Percentiles rank a stretch among this genome's conserved stretches.
Conservation (phyloP, 2,797 vertebrate genomes). For the Crax fasciolata region DNA sequence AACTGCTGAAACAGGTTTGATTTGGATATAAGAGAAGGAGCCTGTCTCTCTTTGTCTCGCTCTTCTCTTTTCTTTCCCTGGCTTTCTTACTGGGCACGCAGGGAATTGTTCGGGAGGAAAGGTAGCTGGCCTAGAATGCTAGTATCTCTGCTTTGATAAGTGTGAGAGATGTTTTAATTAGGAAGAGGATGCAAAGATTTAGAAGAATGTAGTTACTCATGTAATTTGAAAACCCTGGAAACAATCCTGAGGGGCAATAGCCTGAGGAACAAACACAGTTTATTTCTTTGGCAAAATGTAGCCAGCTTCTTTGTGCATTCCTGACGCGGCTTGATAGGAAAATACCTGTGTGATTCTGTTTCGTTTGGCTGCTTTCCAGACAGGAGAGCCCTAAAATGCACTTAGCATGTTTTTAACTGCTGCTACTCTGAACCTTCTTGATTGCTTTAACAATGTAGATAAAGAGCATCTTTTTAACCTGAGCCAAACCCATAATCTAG, state of each 20-base stretch:
- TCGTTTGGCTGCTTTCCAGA: background rate
- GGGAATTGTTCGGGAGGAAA: constrained; percentile 15
- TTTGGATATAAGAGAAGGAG: constrained; percentile 5
- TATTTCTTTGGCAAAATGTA: constrained; percentile 38
- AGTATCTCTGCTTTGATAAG: constrained; percentile 44
- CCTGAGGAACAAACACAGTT: constrained; percentile 27
- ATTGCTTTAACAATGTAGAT: background rate
- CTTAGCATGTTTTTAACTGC: background rate
- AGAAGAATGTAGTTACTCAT: background rate
- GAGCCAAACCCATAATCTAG: background rate
- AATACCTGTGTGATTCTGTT: background rate
- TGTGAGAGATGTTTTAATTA: constrained; percentile 50
- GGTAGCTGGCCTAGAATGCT: background rate
- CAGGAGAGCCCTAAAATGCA: constrained; percentile 34
- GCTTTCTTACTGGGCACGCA: background rate
- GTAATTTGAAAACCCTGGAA: constrained; percentile 43
- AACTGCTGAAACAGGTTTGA: background rate
- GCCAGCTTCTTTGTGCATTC: constrained; percentile 37
- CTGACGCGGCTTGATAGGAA: constrained; percentile 47
- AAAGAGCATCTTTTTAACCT: background rate
- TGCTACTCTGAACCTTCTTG: background rate
- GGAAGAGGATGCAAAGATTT: constrained; percentile 27
- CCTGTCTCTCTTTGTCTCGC: background rate
- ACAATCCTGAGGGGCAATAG: constrained; percentile 32
- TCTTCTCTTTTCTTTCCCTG: background rate